These are phyloP conservation scores for Epizoanthus ramosus DNA, from an alignment of 92 coral and sea anemone species.

Conservation along the genomic window DNA sequence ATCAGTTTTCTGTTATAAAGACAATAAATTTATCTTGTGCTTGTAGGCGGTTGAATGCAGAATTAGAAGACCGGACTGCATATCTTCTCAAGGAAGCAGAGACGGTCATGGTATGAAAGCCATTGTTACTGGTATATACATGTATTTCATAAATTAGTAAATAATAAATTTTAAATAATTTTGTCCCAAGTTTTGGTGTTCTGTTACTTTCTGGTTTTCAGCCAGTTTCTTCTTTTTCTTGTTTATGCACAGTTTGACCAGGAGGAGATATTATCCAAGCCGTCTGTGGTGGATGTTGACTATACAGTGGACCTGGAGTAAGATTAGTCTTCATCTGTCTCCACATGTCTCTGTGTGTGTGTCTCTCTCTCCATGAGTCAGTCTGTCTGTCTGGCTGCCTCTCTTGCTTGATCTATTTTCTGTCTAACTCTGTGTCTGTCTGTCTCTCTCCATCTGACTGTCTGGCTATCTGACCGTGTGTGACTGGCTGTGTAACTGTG, in stretches of 20 bases:
- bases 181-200: background rate
- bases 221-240: background rate
- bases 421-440: too few relatives aligned
- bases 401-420: too few relatives aligned
- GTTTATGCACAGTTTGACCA: slow-evolving; percentile 74
- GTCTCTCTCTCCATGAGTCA: too few relatives aligned
- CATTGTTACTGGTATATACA: slow-evolving; percentile 1
- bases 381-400: too few relatives aligned
- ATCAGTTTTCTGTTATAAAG: too few relatives aligned
- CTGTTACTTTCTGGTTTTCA: background rate
- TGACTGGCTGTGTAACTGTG: too few relatives aligned
- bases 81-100: slow-evolving; percentile 96
- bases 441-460: background rate
- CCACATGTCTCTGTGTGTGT: too few relatives aligned
- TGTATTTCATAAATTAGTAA: too few relatives aligned
- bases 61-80: slow-evolving; percentile 93
- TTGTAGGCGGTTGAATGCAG: slow-evolving; percentile 94
- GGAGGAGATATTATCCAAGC: slow-evolving; percentile 81
- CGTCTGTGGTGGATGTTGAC: slow-evolving; percentile 65
- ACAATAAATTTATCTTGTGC: background rate
- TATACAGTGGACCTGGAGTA: slow-evolving; percentile 74
- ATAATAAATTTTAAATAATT: too few relatives aligned
- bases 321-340: background rate
- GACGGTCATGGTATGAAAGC: slow-evolving; percentile 81
- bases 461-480: background rate